Conservation (phyloP, 1,140 invertebrate genomes). For the Drosophila triauraria region DNA sequence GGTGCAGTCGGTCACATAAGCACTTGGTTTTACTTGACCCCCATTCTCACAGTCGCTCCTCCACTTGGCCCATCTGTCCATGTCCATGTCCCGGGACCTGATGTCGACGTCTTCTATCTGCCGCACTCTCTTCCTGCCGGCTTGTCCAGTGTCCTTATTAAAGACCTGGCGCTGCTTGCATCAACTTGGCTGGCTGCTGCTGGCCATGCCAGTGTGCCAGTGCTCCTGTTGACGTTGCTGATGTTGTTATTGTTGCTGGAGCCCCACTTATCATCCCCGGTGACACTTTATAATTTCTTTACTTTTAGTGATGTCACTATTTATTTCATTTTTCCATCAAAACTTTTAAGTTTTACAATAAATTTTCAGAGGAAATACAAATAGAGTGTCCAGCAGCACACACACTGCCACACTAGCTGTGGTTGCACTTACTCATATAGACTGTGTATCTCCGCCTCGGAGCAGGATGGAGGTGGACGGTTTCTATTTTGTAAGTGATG, state of each 20-base stretch:
- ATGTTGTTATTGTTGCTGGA: constrained; percentile 64
- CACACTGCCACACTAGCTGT: constrained; percentile 34
- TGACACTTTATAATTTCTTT: constrained; percentile 85
- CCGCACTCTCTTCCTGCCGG: constrained; percentile 32
- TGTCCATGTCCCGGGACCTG: constrained; percentile 40
- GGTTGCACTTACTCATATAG: constrained; percentile 48
- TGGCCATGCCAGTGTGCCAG: constrained; percentile 48
- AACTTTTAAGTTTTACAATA: constrained; percentile 85
- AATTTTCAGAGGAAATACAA: constrained; percentile 84
- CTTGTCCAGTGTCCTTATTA: constrained; percentile 77
- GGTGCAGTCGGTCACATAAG: constrained; percentile 9
- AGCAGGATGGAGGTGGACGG: constrained; percentile 39
- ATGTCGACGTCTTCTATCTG: constrained; percentile 46
- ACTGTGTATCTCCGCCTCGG: constrained; percentile 29
- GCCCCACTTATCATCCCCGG: constrained; percentile 84
- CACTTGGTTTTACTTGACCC: constrained; percentile 26
- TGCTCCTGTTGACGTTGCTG: constrained; percentile 54
- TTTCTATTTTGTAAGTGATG: constrained; percentile 79
- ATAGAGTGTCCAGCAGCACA: constrained; percentile 76
- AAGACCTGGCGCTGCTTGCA: constrained; percentile 75
- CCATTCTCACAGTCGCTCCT: constrained; percentile 32
- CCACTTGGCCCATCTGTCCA: constrained; percentile 36
- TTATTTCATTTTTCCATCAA: constrained; percentile 85
- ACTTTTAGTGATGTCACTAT: constrained; percentile 85
- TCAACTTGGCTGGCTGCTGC: constrained; percentile 69